Evolutionary conservation across 1,140 invertebrate genomes (phyloP), one percentile per base, ranked within the genome.

Genomic region (Eumeta japonica): DNA sequence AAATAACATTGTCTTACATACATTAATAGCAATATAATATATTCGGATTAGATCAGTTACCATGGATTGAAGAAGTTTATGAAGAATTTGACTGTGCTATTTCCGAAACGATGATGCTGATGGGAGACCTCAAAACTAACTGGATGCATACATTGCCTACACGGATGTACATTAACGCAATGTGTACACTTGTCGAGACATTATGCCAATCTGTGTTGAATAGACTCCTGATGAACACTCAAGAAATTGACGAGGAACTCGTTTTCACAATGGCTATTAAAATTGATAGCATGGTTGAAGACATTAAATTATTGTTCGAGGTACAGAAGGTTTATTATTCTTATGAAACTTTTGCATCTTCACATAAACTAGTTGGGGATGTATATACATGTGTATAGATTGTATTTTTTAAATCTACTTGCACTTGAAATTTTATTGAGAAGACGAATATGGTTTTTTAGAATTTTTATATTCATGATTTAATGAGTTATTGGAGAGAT

Each of bases 111-210:
- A 15, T 74, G 3, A 52, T 43, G 4, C 31, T 59, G 7, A 48
- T 76, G 45, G 55, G 52, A 17, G 53, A 60, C 9, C 43, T 76
- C 0, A 60, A 62, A 20, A 29, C 35, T 2, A 43, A 44, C 10
- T 77, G 75, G 75, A 41, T 46, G 10, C 41, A 52, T 29, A 41
- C 73, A 0, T 50, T 77, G 10, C 71, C 75, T 0, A 15, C 33
- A 0, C 45, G 50, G 3, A 75, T 73, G 60, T 77, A 72, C 34
- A 58, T 73, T 15, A 51, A 62, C 33, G 58, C 62, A 2, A 41
- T 75, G 14, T 63, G 60, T 20, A 58, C 64, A 0, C 44, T 77
- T 3, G 41, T 62, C 0, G 53, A 62, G 16, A 48, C 50, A 0
- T 18, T 74, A 10, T 64, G 64, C 28, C 60, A 71, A 30, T 44